Conservation (phyloP, 2,797 vertebrate species). For the Cirrhinus mrigala region DNA sequence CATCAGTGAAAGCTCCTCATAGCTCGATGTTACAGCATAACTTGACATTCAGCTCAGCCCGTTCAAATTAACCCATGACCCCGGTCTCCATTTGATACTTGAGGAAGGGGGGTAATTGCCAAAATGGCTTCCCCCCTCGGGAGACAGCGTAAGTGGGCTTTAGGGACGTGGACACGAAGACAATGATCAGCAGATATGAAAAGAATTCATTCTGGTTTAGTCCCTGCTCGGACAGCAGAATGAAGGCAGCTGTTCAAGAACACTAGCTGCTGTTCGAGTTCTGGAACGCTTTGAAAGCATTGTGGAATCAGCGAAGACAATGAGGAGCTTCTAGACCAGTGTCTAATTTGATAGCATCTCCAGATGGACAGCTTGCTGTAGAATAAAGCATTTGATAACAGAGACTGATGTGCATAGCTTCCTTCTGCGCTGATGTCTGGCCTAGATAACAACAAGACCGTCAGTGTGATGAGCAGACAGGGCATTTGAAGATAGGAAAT, state of each 20-base stretch:
- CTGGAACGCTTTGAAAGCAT: conserved; percentile 47
- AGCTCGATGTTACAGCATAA: conserved; percentile 28
- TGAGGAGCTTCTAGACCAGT: conserved; percentile 42
- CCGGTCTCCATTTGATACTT: conserved; percentile 47
- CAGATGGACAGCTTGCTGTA: conserved; percentile 38
- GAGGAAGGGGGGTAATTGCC: conserved; percentile 45
- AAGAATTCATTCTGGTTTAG: conserved; percentile 41
- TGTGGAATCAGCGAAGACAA: conserved; percentile 40
- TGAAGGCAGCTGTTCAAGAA: conserved; percentile 30
- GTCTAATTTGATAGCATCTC: conserved; percentile 57
- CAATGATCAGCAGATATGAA: conserved; percentile 54
- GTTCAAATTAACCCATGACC: conserved; percentile 47
- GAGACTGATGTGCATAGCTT: conserved; percentile 44
- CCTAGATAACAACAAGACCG: conserved; percentile 38
- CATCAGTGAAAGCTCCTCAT: conserved; percentile 27
- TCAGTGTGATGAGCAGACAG: conserved; percentile 28
- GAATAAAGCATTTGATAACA: conserved; percentile 51
- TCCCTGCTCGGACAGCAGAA: conserved; percentile 26
- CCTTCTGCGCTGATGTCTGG: conserved; percentile 42
- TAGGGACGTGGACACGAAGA: conserved; percentile 44
- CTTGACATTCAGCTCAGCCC: conserved; percentile 47
- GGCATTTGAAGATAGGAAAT: conserved; percentile 18
- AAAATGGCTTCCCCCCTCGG: conserved; percentile 35
- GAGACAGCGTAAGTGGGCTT: conserved; percentile 37
- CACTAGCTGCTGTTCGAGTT: conserved; percentile 43